These are phyloP conservation scores for Pseudochaenichthys georgianus DNA, from an alignment of 2,797 vertebrate genomes.

Conservation along the genomic window DNA sequence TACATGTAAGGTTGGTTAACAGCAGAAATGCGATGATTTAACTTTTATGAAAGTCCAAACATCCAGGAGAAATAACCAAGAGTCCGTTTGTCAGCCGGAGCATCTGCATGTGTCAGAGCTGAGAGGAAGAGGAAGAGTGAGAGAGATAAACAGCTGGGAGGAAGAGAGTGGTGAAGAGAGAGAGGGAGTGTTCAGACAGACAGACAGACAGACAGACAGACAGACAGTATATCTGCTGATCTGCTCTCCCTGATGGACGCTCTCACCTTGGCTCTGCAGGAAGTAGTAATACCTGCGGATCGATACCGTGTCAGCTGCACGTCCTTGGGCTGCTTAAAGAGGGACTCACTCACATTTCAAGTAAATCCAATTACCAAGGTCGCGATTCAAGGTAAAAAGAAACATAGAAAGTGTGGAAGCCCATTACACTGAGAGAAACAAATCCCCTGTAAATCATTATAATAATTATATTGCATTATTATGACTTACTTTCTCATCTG, in stretches of 20 bases:
- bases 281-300: constrained; percentile 50
- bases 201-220: background rate
- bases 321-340: constrained; percentile 52
- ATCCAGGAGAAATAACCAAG: background rate
- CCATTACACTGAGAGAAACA: too few species aligned
- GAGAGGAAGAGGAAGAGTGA: background rate
- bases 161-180: background rate
- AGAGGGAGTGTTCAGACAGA: background rate
- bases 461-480: too few species aligned
- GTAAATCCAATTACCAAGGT: constrained; percentile 16
- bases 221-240: constrained; percentile 18
- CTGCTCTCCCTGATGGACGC: constrained; percentile 39
- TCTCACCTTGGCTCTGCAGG: constrained; percentile 49
- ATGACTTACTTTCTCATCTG: too few species aligned
- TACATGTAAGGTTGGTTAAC: background rate
- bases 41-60: constrained; percentile 9
- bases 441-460: too few species aligned
- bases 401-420: constrained; percentile 11
- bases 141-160: background rate
- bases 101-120: constrained; percentile 14
- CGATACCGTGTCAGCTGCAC: constrained; percentile 47
- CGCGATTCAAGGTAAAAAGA: background rate
- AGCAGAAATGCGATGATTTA: background rate
- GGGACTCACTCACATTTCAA: constrained; percentile 47
- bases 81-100: constrained; percentile 15